phyloP scores from a whole-genome alignment of 2,113 vertebrate species.

The Grantiella picta region DNA sequence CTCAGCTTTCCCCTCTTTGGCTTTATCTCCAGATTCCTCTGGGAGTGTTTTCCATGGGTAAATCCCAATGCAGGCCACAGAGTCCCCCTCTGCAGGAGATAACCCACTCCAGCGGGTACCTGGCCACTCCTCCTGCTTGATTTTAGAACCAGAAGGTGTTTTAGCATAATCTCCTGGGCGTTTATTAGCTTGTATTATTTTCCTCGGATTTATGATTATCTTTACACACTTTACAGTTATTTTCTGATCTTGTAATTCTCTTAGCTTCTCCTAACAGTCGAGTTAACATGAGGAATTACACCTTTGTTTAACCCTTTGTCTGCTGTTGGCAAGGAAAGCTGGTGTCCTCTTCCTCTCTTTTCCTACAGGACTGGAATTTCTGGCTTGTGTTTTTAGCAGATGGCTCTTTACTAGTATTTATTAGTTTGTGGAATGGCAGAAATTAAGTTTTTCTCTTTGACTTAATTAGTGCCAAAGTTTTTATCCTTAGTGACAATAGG shows the following conservation, averaged over 20 bases:
- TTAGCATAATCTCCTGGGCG: background rate
- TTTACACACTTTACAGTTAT: background rate
- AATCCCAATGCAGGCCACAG: background rate
- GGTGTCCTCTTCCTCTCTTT: background rate
- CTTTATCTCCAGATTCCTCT: background rate
- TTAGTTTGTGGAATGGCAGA: constrained; percentile 31
- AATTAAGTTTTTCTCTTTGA: constrained; percentile 17
- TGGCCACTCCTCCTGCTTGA: background rate
- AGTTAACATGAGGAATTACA: background rate
- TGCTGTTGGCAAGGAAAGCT: background rate
- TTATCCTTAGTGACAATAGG: constrained; percentile 6
- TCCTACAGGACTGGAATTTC: constrained; percentile 21
- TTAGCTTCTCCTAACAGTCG: background rate
- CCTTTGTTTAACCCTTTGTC: constrained; percentile 17
- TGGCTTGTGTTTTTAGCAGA: background rate
- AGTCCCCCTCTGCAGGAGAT: background rate
- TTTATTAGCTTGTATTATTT: constrained; percentile 12
- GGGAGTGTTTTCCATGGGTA: background rate
- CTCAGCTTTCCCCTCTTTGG: background rate
- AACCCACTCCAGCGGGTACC: background rate
- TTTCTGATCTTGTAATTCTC: constrained; percentile 23
- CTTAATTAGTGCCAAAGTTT: background rate
- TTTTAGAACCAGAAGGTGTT: background rate
- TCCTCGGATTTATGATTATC: background rate
- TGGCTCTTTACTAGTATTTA: constrained; percentile 18